These are phyloP conservation scores for Formicarius rufipectus DNA, from an alignment of 2,113 vertebrate genomes.

Conservation along the genomic window DNA sequence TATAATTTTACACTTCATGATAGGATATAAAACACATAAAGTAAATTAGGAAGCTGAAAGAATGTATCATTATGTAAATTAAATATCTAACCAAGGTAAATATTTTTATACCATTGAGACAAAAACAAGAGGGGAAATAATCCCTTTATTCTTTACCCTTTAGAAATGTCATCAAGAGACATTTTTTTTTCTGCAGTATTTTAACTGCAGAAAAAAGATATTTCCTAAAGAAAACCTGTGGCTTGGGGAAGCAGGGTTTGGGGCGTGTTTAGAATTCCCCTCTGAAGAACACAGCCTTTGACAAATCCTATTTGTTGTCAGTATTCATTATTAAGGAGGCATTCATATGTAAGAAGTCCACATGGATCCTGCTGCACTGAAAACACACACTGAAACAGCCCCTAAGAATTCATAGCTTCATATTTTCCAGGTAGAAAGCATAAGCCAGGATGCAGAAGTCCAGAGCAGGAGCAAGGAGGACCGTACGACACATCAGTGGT, in stretches of 20 bases:
- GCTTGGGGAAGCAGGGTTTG: fast-evolving
- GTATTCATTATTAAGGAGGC: neutral
- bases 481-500: neutral
- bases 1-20: neutral
- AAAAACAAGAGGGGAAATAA: neutral
- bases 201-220: neutral
- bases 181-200: neutral
- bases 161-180: neutral
- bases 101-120: neutral
- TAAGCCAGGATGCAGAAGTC: neutral
- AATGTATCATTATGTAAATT: neutral
- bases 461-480: neutral
- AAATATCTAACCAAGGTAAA: neutral
- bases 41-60: neutral
- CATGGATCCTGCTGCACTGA: neutral
- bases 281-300: neutral
- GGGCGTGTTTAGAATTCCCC: neutral
- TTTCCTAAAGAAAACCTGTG: neutral
- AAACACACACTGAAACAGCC: neutral
- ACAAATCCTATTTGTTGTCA: neutral
- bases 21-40: neutral
- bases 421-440: neutral
- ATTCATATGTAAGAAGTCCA: neutral
- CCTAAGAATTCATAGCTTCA: neutral
- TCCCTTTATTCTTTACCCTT: neutral